Conservation (phyloP, 2,113 vertebrate species). For the Corythornis vintsioides region DNA sequence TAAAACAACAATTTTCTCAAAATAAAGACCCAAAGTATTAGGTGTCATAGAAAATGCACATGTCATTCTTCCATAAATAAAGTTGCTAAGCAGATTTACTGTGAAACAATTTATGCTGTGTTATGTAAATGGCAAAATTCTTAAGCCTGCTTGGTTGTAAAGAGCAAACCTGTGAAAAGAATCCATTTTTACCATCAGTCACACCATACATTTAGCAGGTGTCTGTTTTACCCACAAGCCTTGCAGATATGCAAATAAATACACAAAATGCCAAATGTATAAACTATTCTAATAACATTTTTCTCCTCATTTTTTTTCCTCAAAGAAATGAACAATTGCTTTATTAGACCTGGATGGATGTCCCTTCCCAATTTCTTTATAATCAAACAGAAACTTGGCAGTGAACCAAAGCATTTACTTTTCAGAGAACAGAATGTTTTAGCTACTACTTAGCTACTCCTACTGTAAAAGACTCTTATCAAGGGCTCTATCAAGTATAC, state of each 20-base stretch:
- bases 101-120: slow-evolving; percentile 64
- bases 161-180: slow-evolving; percentile 62
- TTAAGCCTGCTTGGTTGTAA: slow-evolving; percentile 44
- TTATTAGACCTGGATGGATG: not conserved
- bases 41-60: slow-evolving; percentile 52
- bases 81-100: slow-evolving; percentile 65
- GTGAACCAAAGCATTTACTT: slow-evolving; percentile 19
- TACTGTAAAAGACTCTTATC: slow-evolving; percentile 3
- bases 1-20: slow-evolving; percentile 65
- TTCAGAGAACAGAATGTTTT: not conserved
- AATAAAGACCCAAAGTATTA: slow-evolving; percentile 59
- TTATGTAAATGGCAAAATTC: slow-evolving; percentile 57
- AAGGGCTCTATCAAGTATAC: slow-evolving; percentile 17
- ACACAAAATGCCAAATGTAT: slow-evolving; percentile 32
- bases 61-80: slow-evolving; percentile 68
- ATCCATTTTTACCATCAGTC: slow-evolving; percentile 52
- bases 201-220: slow-evolving; percentile 57
- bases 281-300: not conserved
- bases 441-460: slow-evolving; percentile 22
- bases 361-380: slow-evolving; percentile 10
- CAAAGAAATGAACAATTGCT: not conserved
- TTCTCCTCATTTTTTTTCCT: not conserved
- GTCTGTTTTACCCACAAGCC: slow-evolving; percentile 55
- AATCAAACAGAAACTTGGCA: slow-evolving; percentile 24
- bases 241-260: slow-evolving; percentile 53